Evolutionary conservation across 1,140 invertebrate species (phyloP).

Genomic region (Belonocnema kinseyi): DNA sequence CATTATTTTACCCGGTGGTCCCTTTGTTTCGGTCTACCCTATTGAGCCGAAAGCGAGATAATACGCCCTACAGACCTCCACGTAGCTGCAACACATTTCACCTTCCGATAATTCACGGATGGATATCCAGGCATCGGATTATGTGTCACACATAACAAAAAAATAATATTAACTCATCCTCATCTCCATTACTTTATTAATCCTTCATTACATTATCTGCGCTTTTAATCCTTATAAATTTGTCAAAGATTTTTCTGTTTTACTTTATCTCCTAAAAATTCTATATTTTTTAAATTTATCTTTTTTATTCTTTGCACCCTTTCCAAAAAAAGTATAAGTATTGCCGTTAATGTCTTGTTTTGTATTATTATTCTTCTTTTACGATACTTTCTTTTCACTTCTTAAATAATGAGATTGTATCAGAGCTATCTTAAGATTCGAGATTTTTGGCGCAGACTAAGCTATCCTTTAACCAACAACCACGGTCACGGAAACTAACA

Average conservation of each 20-base stretch:
- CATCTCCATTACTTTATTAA: no score
- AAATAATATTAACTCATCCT: no score
- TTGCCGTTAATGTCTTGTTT: not conserved
- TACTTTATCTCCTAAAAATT: no score
- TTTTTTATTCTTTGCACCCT: no score
- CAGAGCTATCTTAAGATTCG: conserved; percentile 23
- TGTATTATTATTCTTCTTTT: not conserved
- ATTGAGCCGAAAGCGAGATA: conserved; percentile 70
- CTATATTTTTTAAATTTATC: no score
- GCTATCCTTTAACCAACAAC: conserved; percentile 42
- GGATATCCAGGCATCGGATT: conserved; percentile 1
- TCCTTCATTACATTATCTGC: no score
- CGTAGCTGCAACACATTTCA: conserved; percentile 62
- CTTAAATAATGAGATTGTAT: not conserved
- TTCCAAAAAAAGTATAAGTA: no score
- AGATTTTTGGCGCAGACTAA: conserved; percentile 1
- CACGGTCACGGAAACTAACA: conserved; percentile 48
- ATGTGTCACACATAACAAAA: not conserved
- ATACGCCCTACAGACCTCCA: conserved; percentile 61
- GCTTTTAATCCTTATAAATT: no score
- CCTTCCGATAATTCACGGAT: conserved; percentile 58
- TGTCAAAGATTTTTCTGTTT: no score
- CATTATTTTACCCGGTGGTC: conserved; percentile 69
- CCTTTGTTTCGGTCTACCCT: conserved; percentile 70
- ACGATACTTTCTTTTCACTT: not conserved